Conservation (phyloP, 2,888 invertebrate species). For the Melikaiella ostensackeni region DNA sequence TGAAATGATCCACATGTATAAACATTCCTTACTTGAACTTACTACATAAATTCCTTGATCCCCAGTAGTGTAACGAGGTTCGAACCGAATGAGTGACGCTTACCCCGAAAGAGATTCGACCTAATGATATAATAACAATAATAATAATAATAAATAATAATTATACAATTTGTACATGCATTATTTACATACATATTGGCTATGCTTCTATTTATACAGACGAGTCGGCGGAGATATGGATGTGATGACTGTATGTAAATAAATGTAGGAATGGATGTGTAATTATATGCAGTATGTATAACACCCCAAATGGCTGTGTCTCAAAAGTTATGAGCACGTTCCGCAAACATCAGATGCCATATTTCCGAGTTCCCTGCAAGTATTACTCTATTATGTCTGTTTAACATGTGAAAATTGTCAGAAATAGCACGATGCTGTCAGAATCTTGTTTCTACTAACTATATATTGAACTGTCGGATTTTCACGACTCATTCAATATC, state of each 20-base stretch:
- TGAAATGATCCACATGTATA: too few relatives aligned
- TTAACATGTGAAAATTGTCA: slow-evolving; percentile 16
- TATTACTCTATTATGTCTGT: slow-evolving; percentile 17
- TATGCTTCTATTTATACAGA: not conserved
- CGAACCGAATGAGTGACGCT: too few relatives aligned
- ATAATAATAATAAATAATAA: too few relatives aligned
- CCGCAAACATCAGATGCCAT: slow-evolving; percentile 20
- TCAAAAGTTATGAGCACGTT: slow-evolving; percentile 28
- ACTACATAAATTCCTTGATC: too few relatives aligned
- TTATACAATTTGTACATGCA: not conserved
- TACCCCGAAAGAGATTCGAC: too few relatives aligned
- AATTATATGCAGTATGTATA: not conserved
- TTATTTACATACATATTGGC: not conserved
- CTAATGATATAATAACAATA: too few relatives aligned
- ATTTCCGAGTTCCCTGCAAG: slow-evolving; percentile 14
- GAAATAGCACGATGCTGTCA: slow-evolving; percentile 15
- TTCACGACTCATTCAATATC: not conserved
- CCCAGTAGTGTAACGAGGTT: too few relatives aligned
- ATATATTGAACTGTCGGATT: not conserved
- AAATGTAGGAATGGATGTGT: not conserved
- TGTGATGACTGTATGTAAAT: not conserved
- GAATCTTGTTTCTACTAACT: not conserved
- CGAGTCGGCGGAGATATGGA: not conserved
- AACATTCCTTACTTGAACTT: too few relatives aligned
- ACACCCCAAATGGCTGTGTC: not conserved